Base-by-base conservation (phyloP, 2,888 invertebrate species). In the Folsomia manolachei region DNA sequence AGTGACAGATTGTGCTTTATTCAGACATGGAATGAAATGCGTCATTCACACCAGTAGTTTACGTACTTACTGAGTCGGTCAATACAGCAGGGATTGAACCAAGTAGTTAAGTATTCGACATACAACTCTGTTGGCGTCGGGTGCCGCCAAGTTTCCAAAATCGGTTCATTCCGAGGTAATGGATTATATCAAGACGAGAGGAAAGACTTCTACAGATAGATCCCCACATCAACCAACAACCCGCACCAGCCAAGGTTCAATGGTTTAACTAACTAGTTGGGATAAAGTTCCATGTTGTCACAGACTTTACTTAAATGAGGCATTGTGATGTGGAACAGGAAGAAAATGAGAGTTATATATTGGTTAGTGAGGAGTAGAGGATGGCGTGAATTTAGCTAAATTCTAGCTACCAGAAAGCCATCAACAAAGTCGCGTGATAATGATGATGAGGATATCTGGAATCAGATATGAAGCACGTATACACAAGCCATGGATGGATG, bases 401-500 rank as follows among this genome's bases (percentile, higher is more conserved):
- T n/a, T n/a, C n/a, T n/a, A n/a, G n/a, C n/a, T n/a, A n/a, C n/a
- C n/a, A n/a, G n/a, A n/a, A n/a, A n/a, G n/a, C n/a, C n/a, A 39
- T 39, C 39, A 39, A 39, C 39, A 39, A 39, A 39, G 39, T 39
- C 39, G 39, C 39, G 39, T 39, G 39, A 39, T 39, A 39, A 39
- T 39, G 39, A 39, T 39, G 39, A 39, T 39, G 39, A 39, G 39
- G 39, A 39, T n/a, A n/a, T 39, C 39, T 4, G 39, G 39, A 39
- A 39, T 39, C 39, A 39, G 7, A 39, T 4, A 39, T 39, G 39
- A 39, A 39, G 39, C 39, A 39, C 25, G 25, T 24, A 63, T 64
- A 64, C 63, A 52, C 62, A 70, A 70, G 62, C 51, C 56, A 56
- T 63, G 63, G 21, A 70, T n/a, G n/a, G 70, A 39, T 7, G 52